Conservation (phyloP, 2,888 invertebrate genomes). For the Apantesis nais region DNA sequence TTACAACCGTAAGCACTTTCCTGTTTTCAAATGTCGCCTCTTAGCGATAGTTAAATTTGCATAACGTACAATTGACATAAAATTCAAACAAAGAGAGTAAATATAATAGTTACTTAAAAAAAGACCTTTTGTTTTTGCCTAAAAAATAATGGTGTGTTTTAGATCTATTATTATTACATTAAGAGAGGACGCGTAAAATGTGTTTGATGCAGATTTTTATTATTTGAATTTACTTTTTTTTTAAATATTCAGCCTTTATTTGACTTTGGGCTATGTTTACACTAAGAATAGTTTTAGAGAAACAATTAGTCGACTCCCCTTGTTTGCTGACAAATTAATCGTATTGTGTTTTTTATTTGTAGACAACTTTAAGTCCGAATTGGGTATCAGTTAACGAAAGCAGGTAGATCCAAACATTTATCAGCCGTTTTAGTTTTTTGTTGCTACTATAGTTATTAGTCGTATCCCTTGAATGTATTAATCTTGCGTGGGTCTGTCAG, state of each 20-base stretch:
- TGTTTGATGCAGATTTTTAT: conserved; percentile 56
- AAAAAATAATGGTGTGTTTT: conserved; percentile 37
- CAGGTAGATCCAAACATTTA: conserved; percentile 81
- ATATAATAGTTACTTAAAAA: neutral
- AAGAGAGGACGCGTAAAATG: conserved; percentile 37
- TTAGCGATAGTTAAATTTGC: conserved; percentile 71
- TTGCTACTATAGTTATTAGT: conserved; percentile 78
- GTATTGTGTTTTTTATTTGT: conserved; percentile 82
- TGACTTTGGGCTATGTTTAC: conserved; percentile 62
- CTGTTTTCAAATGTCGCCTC: conserved; percentile 68
- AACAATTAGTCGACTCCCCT: conserved; percentile 79
- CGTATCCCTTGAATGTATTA: conserved; percentile 81
- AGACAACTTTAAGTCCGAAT: conserved; percentile 78
- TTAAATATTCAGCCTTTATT: conserved; percentile 44
- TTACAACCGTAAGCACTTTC: conserved; percentile 67
- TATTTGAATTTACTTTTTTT: conserved; percentile 57
- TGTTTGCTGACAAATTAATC: conserved; percentile 77
- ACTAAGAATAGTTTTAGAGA: conserved; percentile 76
- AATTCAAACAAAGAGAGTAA: conserved; percentile 53
- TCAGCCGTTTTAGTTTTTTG: conserved; percentile 82
- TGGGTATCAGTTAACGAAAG: conserved; percentile 58
- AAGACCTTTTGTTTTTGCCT: conserved; percentile 18
- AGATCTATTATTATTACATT: conserved; percentile 40
- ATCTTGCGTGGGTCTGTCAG: conserved; percentile 78
- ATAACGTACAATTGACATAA: conserved; percentile 64